Conservation (phyloP, 2,113 vertebrate genomes). For the Nymphicus hollandicus region DNA sequence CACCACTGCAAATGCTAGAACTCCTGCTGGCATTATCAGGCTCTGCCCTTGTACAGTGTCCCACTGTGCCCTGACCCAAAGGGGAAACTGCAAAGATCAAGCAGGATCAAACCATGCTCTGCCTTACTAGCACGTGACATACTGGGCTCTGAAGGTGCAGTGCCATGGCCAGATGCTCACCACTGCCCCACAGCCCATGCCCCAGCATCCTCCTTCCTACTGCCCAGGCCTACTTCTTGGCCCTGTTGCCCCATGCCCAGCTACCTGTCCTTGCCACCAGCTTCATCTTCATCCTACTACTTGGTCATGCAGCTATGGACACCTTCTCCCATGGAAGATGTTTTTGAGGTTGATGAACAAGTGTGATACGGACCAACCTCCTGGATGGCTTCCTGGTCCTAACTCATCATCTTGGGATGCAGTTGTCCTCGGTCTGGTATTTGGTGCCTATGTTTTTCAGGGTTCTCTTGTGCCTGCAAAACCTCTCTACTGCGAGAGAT, state of each 20-base stretch:
- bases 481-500: neutral
- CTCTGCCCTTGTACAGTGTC: neutral
- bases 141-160: neutral
- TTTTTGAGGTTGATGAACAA: neutral
- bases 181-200: neutral
- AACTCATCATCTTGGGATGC: rapidly evolving
- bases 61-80: neutral
- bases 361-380: neutral
- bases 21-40: rapidly evolving
- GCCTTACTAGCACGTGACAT: rapidly evolving
- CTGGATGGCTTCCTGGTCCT: neutral
- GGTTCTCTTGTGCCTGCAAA: neutral
- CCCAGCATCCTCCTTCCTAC: neutral
- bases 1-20: neutral
- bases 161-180: rapidly evolving
- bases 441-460: neutral
- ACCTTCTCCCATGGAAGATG: rapidly evolving
- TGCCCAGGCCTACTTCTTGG: neutral
- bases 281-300: neutral
- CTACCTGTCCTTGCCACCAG: neutral
- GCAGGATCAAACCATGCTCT: neutral
- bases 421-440: neutral
- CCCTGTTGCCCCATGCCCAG: neutral
- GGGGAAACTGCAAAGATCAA: neutral
- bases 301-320: neutral